Evolutionary conservation across 2,888 invertebrate species (phyloP).

Genomic region (Chaitophorus viminalis): DNA sequence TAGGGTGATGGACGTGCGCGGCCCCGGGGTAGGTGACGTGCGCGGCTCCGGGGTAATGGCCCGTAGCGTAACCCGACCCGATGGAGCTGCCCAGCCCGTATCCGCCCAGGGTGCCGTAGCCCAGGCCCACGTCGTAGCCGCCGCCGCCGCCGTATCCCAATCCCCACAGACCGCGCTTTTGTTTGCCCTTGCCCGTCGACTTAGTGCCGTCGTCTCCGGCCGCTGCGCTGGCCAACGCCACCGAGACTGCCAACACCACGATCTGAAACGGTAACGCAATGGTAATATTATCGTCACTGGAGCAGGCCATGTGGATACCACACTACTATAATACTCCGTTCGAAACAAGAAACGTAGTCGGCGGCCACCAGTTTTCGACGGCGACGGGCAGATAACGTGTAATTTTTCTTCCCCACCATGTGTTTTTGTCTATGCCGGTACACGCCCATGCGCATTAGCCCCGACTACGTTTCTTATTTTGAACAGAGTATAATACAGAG

Average conservation of each 20-base stretch:
- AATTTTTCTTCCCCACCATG: too few relatives aligned
- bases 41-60: slow-evolving; percentile 66
- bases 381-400: too few relatives aligned
- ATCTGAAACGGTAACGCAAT: slow-evolving; percentile 46
- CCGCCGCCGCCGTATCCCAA: slow-evolving; percentile 67
- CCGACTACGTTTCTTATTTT: too few relatives aligned
- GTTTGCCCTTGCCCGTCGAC: slow-evolving; percentile 64
- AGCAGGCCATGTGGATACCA: too few relatives aligned
- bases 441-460: too few relatives aligned
- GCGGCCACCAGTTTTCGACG: too few relatives aligned
- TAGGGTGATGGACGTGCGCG: slow-evolving; percentile 68
- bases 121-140: slow-evolving; percentile 63
- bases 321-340: too few relatives aligned
- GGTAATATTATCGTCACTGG: too few relatives aligned
- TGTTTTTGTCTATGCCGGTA: too few relatives aligned
- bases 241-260: slow-evolving; percentile 68
- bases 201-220: slow-evolving; percentile 65
- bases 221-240: slow-evolving; percentile 67
- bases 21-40: too few relatives aligned
- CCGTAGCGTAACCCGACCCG: slow-evolving; percentile 60
- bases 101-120: slow-evolving; percentile 64
- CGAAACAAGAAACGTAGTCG: too few relatives aligned
- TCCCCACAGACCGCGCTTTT: slow-evolving; percentile 69
- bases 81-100: slow-evolving; percentile 63
- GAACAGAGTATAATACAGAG: too few relatives aligned